Evolutionary conservation across 2,888 invertebrate species (phyloP).

Genomic region (Nasonia oneida): DNA sequence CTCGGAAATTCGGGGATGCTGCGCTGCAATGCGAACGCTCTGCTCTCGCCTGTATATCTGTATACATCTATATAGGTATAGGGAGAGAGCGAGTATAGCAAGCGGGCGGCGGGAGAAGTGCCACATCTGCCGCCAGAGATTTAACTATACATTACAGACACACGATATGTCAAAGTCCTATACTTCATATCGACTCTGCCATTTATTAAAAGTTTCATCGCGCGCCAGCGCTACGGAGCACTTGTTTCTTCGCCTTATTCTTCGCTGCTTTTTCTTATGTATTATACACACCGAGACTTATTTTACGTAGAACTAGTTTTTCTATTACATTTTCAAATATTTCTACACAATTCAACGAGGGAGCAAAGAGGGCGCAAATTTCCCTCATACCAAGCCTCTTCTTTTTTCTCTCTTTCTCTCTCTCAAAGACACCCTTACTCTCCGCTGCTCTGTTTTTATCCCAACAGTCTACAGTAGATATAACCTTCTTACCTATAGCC

Average conservation of each 20-base stretch:
- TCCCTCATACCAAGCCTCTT: conserved; percentile 32
- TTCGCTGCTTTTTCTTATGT: conserved; percentile 19
- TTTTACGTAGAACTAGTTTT: conserved; percentile 51
- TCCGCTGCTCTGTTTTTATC: conserved; percentile 54
- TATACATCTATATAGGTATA: not conserved
- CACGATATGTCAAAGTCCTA: conserved; percentile 80
- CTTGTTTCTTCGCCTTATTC: conserved; percentile 23
- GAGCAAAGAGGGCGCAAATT: conserved; percentile 57
- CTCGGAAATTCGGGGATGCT: conserved; percentile 66
- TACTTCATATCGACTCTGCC: conserved; percentile 80
- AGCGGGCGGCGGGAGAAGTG: conserved; percentile 71
- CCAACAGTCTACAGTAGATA: conserved; percentile 25
- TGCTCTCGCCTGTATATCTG: conserved; percentile 43
- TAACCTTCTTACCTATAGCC: conserved; percentile 14
- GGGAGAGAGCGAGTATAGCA: conserved; percentile 48
- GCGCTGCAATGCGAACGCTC: conserved; percentile 60
- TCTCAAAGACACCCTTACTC: conserved; percentile 26
- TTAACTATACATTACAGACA: conserved; percentile 80
- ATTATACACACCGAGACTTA: conserved; percentile 31
- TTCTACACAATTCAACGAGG: conserved; percentile 38
- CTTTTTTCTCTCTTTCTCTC: not conserved
- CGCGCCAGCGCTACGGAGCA: conserved; percentile 58
- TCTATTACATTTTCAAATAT: not conserved
- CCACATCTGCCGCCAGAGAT: conserved; percentile 79
- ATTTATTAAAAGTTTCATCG: conserved; percentile 80